These are phyloP conservation scores for Podarcis lilfordi DNA, from an alignment of 2,797 vertebrate genomes.

Conservation along the genomic window DNA sequence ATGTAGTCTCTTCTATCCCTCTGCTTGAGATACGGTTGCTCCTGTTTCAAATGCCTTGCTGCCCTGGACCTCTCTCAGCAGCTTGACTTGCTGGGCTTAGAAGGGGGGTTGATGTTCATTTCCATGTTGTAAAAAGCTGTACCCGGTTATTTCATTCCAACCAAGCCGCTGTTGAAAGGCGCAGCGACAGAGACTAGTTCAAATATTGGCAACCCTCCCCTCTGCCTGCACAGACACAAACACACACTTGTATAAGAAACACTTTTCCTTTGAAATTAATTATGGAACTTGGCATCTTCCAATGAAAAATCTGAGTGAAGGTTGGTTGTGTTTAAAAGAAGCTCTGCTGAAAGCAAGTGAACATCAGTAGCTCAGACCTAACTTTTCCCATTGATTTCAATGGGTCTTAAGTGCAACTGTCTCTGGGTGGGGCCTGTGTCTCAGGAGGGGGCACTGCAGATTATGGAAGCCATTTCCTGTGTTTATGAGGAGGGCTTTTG, in stretches of 20 bases:
- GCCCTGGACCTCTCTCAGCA: constrained; percentile 25
- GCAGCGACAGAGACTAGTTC: neutral
- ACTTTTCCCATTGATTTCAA: neutral
- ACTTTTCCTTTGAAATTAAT: constrained; percentile 70
- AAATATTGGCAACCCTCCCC: neutral
- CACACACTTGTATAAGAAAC: constrained; percentile 39
- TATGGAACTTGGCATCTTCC: constrained; percentile 72
- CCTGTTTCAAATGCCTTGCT: constrained; percentile 62
- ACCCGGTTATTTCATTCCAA: neutral
- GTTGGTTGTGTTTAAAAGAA: neutral
- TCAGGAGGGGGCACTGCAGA: constrained; percentile 47
- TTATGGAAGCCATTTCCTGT: constrained; percentile 59
- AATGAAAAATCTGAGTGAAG: constrained; percentile 54
- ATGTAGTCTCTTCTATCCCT: constrained; percentile 62
- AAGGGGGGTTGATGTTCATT: neutral
- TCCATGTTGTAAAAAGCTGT: constrained; percentile 33
- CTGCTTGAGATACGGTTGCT: constrained; percentile 40
- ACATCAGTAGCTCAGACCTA: neutral
- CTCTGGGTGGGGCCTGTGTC: constrained; percentile 48
- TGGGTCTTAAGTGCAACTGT: neutral
- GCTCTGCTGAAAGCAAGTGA: neutral
- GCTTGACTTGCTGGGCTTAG: neutral
- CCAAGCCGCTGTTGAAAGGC: neutral
- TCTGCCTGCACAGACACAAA: neutral
- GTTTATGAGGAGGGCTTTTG: constrained; percentile 44